A percentile compares a stretch with the other conserved stretches of the same genome.
phyloP scores from a whole-genome alignment of 1,140 invertebrate genomes.

The Nebria ingens region DNA sequence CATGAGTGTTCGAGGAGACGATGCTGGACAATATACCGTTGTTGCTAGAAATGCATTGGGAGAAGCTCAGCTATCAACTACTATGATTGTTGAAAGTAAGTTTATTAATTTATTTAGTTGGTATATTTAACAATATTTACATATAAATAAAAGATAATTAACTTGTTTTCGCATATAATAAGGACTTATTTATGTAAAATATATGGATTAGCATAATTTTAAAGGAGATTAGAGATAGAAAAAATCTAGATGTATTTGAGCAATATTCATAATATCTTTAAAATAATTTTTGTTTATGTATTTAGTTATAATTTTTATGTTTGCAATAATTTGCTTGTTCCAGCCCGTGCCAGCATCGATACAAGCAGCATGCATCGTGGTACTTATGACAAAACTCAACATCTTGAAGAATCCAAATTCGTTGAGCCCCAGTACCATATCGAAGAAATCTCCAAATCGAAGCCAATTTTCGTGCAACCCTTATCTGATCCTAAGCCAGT shows the following conservation, averaged over 20 bases:
- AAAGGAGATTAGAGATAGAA: background rate
- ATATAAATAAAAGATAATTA: too few relatives aligned
- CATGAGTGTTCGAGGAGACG: constrained; percentile 72
- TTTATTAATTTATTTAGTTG: constrained; percentile 26
- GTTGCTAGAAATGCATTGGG: constrained; percentile 80
- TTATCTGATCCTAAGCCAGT: constrained; percentile 71
- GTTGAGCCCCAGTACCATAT: constrained; percentile 80
- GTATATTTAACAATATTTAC: background rate
- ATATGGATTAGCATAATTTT: too few relatives aligned
- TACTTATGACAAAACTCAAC: constrained; percentile 77
- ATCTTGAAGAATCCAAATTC: constrained; percentile 75
- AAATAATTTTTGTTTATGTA: constrained; percentile 12
- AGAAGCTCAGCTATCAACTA: constrained; percentile 68
- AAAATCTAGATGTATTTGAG: too few relatives aligned
- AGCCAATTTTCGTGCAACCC: constrained; percentile 80
- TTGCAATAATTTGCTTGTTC: too few relatives aligned
- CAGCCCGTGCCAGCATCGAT: constrained; percentile 75
- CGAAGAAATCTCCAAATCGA: constrained; percentile 88
- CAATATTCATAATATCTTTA: constrained; percentile 10
- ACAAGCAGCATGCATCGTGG: constrained; percentile 77
- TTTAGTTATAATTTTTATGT: constrained; percentile 22
- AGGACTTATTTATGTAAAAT: too few relatives aligned
- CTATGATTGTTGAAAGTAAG: constrained; percentile 81
- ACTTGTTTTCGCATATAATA: constrained; percentile 3
- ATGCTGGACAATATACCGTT: constrained; percentile 79